These are phyloP conservation scores for Craseonycteris thonglongyai DNA, from an alignment of 2,113 vertebrate species.

Conservation along the genomic window DNA sequence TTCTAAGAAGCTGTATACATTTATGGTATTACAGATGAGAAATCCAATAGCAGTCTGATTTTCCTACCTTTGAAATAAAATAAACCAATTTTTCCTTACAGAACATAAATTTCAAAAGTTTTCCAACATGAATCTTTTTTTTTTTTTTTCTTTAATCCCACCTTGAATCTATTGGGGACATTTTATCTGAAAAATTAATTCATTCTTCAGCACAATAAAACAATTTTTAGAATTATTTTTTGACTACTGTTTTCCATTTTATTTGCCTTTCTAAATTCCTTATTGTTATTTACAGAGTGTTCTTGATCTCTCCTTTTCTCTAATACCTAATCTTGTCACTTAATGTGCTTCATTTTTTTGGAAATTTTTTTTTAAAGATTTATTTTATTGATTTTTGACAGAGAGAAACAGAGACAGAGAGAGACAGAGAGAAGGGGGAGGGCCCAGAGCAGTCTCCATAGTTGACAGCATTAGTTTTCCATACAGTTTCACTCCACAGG, in stretches of 20 bases:
- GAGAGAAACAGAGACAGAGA: too few species aligned
- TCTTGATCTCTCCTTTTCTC: not conserved
- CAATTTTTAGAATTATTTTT: not conserved
- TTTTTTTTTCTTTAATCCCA: not conserved
- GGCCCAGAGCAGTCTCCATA: too few species aligned
- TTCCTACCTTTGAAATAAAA: not conserved
- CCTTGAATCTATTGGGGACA: not conserved
- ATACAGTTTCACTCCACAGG: too few species aligned
- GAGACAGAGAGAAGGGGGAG: too few species aligned
- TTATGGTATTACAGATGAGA: not conserved
- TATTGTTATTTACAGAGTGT: not conserved
- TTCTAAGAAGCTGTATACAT: not conserved
- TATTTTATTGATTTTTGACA: too few species aligned
- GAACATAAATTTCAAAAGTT: not conserved
- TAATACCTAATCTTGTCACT: not conserved
- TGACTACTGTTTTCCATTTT: not conserved
- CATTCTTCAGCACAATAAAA: not conserved
- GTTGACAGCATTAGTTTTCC: too few species aligned
- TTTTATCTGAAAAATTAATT: not conserved
- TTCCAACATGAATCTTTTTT: not conserved
- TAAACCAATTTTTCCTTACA: not conserved
- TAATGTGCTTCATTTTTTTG: not conserved
- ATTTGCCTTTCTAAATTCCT: not conserved
- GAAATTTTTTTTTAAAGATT: too few species aligned
- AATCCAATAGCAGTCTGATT: not conserved